phyloP scores from a whole-genome alignment of 2,113 vertebrate genomes.

The Solea senegalensis region DNA sequence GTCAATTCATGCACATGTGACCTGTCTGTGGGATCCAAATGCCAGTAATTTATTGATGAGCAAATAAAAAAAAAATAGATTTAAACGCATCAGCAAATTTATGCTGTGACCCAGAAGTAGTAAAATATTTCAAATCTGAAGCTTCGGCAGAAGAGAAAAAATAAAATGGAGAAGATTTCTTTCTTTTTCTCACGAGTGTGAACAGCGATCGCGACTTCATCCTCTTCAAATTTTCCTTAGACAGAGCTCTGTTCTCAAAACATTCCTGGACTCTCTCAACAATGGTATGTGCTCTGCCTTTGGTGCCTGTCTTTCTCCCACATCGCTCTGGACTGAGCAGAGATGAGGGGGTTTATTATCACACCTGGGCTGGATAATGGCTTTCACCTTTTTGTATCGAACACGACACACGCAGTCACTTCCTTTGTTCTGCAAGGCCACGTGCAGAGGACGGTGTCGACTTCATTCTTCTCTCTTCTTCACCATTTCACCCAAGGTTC shows the following conservation, averaged over 20 bases:
- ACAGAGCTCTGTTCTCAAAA: neutral
- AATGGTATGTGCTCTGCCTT: constrained; percentile 52
- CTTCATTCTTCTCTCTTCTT: neutral
- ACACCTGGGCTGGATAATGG: constrained; percentile 43
- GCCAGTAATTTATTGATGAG: too few species aligned
- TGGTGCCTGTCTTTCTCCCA: constrained; percentile 19
- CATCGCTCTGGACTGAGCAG: constrained; percentile 19
- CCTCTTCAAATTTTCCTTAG: too few species aligned
- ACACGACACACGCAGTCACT: constrained; percentile 3
- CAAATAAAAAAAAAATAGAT: too few species aligned
- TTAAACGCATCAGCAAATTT: too few species aligned
- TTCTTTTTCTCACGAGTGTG: too few species aligned
- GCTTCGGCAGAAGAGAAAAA: too few species aligned
- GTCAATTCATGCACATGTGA: too few species aligned
- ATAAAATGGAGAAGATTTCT: too few species aligned
- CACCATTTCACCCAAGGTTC: neutral
- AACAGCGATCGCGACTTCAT: too few species aligned
- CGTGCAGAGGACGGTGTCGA: neutral
- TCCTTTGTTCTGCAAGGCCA: constrained; percentile 29
- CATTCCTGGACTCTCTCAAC: constrained; percentile 42
- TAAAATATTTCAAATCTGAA: too few species aligned
- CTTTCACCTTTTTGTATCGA: constrained; percentile 44
- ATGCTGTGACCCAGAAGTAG: too few species aligned
- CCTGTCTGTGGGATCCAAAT: too few species aligned
- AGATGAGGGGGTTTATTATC: constrained; percentile 51